A percentile compares a stretch with the other conserved stretches of the same genome.
Conservation (phyloP, 2,113 vertebrate genomes). For the Microcebus tavaratra region DNA sequence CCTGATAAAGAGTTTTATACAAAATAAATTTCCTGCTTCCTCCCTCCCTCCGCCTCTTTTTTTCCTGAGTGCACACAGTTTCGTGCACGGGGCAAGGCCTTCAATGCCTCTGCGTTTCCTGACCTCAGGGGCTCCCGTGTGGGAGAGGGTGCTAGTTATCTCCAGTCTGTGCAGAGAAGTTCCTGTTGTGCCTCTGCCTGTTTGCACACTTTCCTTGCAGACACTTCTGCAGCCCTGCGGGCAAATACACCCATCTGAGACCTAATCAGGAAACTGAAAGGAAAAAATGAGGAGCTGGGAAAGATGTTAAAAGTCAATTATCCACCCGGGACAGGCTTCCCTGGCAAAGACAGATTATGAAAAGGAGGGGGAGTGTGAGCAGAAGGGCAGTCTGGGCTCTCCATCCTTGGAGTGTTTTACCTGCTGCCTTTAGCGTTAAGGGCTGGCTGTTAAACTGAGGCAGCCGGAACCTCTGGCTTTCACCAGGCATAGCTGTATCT, state of each 20-base stretch:
- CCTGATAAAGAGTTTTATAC: background rate
- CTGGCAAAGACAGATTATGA: background rate
- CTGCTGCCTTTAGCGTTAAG: background rate
- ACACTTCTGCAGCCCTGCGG: background rate
- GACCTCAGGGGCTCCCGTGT: background rate
- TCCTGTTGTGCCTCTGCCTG: accelerated
- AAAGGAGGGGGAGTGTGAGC: background rate
- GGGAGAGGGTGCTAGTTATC: background rate
- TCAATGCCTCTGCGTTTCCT: background rate
- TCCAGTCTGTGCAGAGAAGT: background rate
- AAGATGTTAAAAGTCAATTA: constrained; percentile 15
- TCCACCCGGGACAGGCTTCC: background rate
- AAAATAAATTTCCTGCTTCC: background rate
- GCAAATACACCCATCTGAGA: constrained; percentile 28
- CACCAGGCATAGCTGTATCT: accelerated
- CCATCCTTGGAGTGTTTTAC: background rate
- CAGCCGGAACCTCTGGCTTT: background rate
- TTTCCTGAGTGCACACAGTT: background rate
- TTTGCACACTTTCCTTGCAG: background rate
- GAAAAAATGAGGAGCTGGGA: background rate
- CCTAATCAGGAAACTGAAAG: constrained; percentile 31
- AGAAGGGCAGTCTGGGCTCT: background rate
- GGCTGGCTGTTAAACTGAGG: background rate
- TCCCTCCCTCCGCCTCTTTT: background rate
- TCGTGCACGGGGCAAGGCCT: background rate